Percentiles rank a stretch among this genome's conserved stretches.
phyloP scores from a whole-genome alignment of 2,888 invertebrate genomes.

The Willowsia nigromaculata region DNA sequence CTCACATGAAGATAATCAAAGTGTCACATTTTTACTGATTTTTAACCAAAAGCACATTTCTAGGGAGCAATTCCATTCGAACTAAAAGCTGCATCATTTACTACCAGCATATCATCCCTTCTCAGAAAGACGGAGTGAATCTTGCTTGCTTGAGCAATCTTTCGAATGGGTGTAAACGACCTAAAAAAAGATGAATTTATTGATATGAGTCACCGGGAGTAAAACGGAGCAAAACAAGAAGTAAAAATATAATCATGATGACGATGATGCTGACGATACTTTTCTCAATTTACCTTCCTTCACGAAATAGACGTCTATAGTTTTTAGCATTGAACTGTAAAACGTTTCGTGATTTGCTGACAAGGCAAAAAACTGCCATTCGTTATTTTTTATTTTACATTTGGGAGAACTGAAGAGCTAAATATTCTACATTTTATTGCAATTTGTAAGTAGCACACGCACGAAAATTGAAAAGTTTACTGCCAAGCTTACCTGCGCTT shows the following conservation, averaged over 20 bases:
- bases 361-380: conserved; percentile 14
- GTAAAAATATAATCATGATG: neutral
- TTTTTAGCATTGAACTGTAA: neutral
- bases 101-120: neutral
- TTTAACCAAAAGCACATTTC: conserved; percentile 37
- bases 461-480: neutral
- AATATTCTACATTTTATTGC: conserved; percentile 16
- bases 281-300: neutral
- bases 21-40: conserved; percentile 61
- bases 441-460: neutral
- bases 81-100: neutral
- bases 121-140: neutral
- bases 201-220: neutral
- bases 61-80: neutral
- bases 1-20: conserved; percentile 69
- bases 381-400: conserved; percentile 12
- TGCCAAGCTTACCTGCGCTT: conserved; percentile 87
- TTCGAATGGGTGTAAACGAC: conserved; percentile 37
- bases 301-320: neutral
- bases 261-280: no score
- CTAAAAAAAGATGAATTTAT: conserved; percentile 27
- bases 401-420: conserved; percentile 6
- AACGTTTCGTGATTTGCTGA: neutral
- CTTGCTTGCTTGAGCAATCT: neutral
- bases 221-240: neutral